Base-by-base conservation (phyloP, 1,140 invertebrate genomes). In the Odontomachus brunneus region DNA sequence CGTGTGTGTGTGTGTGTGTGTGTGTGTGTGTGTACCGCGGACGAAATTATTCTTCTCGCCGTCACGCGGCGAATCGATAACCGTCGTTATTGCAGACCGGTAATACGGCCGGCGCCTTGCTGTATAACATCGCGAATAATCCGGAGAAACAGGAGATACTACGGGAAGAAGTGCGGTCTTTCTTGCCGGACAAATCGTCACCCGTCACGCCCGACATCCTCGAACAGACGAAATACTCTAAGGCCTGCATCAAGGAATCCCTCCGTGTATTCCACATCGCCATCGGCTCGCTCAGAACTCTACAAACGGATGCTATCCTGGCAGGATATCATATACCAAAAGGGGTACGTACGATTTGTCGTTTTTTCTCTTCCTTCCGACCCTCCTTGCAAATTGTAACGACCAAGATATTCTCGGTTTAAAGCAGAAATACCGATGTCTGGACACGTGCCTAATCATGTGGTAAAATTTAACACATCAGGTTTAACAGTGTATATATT, bases 161-260 rank as follows among this genome's bases (percentile, higher is more conserved):
- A 2, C 94, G 95, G 51, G 89, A 96, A 83, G 97, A 98, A 94
- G 90, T 97, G 0, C 84, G 91, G 14, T 89, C 86, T 1, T 85
- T 95, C 19, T 78, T 96, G 15, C 94, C 94, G 7, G 57, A 91
- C 11, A 93, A 95, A 88, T 82, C 92, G 80, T 92, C 93, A 5
- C 86, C 90, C 0, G 87, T 97, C 17, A 96, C 95, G 29, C 91
- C 92, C 1, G 92, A 96, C 4, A 92, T 91, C 15, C 90, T 97
- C 49, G 92, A 94, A 38, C 91, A 95, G 60, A 91, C 96, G 82
- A 90, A 93, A 9, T 97, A 96, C 84, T 87, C 97, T 2, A 96
- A 95, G 91, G 96, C 96, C 5, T 96, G 96, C 89, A 92, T 97
- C 3, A 96, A 96, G 85, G 96, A 97, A 94, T 94, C 95, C 1